Evolutionary conservation across 2,888 invertebrate genomes (phyloP).

Genomic region (Eulithis prunata): DNA sequence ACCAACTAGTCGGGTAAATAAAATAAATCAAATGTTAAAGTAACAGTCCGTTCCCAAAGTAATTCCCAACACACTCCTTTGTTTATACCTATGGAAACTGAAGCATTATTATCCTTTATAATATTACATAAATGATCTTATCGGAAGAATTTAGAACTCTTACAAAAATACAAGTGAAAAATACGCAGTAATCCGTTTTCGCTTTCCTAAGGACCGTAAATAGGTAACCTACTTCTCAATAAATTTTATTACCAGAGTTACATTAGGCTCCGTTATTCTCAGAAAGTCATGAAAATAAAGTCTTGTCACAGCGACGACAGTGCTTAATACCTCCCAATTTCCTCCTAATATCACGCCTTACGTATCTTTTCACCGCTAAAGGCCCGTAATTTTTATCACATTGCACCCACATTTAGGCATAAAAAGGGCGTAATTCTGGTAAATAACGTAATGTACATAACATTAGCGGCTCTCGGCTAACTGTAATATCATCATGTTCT

Average conservation of each 20-base stretch:
- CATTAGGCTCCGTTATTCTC: slow-evolving; percentile 29
- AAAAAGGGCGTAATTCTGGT: slow-evolving; percentile 64
- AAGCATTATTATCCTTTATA: neutral
- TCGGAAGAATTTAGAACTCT: too few species aligned
- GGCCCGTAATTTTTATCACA: slow-evolving; percentile 52
- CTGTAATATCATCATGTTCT: slow-evolving; percentile 79
- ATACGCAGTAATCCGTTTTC: slow-evolving; percentile 6
- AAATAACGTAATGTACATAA: slow-evolving; percentile 76
- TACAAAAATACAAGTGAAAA: neutral
- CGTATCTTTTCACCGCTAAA: slow-evolving; percentile 46
- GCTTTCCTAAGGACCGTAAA: slow-evolving; percentile 25
- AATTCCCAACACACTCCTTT: slow-evolving; percentile 62
- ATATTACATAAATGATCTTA: too few species aligned
- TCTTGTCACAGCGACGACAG: slow-evolving; percentile 34
- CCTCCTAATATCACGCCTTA: slow-evolving; percentile 43
- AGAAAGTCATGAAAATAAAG: slow-evolving; percentile 32
- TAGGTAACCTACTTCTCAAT: slow-evolving; percentile 20
- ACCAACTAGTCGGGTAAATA: slow-evolving; percentile 80
- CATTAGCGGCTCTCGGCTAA: slow-evolving; percentile 69
- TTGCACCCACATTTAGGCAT: slow-evolving; percentile 50
- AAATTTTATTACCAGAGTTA: slow-evolving; percentile 24
- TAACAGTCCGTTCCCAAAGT: slow-evolving; percentile 75
- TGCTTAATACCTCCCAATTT: slow-evolving; percentile 34
- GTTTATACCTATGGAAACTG: slow-evolving; percentile 47
- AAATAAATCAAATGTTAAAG: slow-evolving; percentile 82